These are phyloP conservation scores for Brachionus koreanus DNA, from an alignment of 1,140 invertebrate species.

Conservation along the genomic window DNA sequence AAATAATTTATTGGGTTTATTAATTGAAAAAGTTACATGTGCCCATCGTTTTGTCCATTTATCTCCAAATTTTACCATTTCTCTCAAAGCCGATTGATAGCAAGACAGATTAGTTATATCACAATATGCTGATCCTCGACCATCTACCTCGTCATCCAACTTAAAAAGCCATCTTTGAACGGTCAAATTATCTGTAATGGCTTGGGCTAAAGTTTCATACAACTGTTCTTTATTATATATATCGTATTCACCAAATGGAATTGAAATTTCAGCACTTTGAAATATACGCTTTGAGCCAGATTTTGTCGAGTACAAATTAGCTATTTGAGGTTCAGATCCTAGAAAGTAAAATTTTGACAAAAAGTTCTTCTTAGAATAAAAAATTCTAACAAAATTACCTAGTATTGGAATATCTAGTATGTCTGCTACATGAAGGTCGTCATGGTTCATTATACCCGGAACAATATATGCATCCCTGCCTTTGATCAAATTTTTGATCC, in stretches of 20 bases:
- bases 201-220: conserved; percentile 55
- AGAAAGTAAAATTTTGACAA: neutral
- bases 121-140: conserved; percentile 56
- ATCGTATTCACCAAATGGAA: conserved; percentile 56
- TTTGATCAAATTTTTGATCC: conserved; percentile 53
- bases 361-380: neutral
- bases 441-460: conserved; percentile 53
- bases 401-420: conserved; percentile 54
- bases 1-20: conserved; percentile 47
- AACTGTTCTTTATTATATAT: conserved; percentile 57
- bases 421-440: conserved; percentile 56
- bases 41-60: conserved; percentile 60
- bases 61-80: conserved; percentile 55
- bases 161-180: conserved; percentile 58
- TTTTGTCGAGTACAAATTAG: conserved; percentile 56
- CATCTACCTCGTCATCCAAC: conserved; percentile 56
- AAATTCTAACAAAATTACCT: conserved; percentile 3
- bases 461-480: conserved; percentile 58
- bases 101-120: conserved; percentile 54
- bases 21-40: conserved; percentile 47
- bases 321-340: conserved; percentile 55
- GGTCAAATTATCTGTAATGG: conserved; percentile 56
- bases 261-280: conserved; percentile 53
- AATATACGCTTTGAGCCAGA: conserved; percentile 58
- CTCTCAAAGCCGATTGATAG: conserved; percentile 56